Conservation (phyloP, 2,888 invertebrate genomes). For the Lamellibrachia columna region DNA sequence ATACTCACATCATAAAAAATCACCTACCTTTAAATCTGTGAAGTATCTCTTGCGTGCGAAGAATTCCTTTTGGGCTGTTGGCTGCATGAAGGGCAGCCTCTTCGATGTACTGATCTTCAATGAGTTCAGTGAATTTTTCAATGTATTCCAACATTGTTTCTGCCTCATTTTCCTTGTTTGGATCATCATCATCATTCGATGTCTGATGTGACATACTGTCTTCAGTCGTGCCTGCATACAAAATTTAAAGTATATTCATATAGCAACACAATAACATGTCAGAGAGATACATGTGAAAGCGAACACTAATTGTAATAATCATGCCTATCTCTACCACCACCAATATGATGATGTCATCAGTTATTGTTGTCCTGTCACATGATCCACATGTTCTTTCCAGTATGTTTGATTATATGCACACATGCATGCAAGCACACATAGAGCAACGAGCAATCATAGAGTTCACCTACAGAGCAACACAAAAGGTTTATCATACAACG, state of each 20-base stretch:
- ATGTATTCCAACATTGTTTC: slow-evolving; percentile 65
- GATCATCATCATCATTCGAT: slow-evolving; percentile 60
- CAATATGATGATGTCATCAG: background rate
- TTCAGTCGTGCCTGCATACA: background rate
- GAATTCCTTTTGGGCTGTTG: slow-evolving; percentile 64
- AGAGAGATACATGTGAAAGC: background rate
- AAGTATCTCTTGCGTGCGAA: slow-evolving; percentile 63
- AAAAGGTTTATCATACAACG: no score
- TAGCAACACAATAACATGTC: background rate
- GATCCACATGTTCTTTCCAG: background rate
- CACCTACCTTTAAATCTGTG: slow-evolving; percentile 60
- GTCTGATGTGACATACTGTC: background rate
- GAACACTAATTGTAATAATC: background rate
- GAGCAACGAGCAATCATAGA: no score
- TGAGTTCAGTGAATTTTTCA: slow-evolving; percentile 64
- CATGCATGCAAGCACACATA: no score
- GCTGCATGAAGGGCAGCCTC: slow-evolving; percentile 65
- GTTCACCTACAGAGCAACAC: no score
- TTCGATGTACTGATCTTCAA: slow-evolving; percentile 61
- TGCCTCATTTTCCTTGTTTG: slow-evolving; percentile 64
- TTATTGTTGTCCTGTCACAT: background rate
- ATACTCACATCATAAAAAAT: background rate
- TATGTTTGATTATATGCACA: background rate
- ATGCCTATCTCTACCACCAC: background rate
- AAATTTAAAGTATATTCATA: background rate